Evolutionary conservation across 2,888 invertebrate genomes (phyloP).

Genomic region (Prosapia bicincta): DNA sequence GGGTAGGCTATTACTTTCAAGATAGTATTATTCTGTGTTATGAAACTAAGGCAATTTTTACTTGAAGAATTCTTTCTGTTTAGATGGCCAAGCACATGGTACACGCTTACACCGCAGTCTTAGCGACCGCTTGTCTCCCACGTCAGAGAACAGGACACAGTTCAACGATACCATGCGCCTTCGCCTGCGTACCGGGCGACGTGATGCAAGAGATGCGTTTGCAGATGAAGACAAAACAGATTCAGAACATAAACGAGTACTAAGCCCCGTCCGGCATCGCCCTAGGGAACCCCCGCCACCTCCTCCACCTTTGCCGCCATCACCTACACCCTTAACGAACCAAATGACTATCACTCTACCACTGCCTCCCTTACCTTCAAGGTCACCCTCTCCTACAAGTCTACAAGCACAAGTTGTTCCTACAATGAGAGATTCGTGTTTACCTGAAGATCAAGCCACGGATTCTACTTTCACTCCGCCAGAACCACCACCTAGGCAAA

Average conservation of each 20-base stretch:
- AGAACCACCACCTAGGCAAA: constrained; percentile 39
- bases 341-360: constrained; percentile 38
- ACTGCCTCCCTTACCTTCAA: constrained; percentile 37
- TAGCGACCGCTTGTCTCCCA: constrained; percentile 49
- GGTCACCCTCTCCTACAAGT: not conserved
- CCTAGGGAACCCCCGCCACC: constrained; percentile 53
- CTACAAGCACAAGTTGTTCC: not conserved
- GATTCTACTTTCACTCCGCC: constrained; percentile 31
- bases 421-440: not conserved
- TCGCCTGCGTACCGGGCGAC: constrained; percentile 50
- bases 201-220: constrained; percentile 29
- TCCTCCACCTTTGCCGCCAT: constrained; percentile 44
- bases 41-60: not conserved
- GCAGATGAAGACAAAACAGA: constrained; percentile 18
- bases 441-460: not conserved
- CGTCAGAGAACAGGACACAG: constrained; percentile 41
- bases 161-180: constrained; percentile 84
- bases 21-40: too few species aligned
- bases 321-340: constrained; percentile 39
- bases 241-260: constrained; percentile 20
- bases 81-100: not conserved
- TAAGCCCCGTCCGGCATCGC: constrained; percentile 40
- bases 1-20: too few species aligned
- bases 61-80: not conserved
- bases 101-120: constrained; percentile 45